Percentiles rank a stretch among this genome's conserved stretches.
phyloP scores from a whole-genome alignment of 2,797 vertebrate genomes.

The Argentina silus region DNA sequence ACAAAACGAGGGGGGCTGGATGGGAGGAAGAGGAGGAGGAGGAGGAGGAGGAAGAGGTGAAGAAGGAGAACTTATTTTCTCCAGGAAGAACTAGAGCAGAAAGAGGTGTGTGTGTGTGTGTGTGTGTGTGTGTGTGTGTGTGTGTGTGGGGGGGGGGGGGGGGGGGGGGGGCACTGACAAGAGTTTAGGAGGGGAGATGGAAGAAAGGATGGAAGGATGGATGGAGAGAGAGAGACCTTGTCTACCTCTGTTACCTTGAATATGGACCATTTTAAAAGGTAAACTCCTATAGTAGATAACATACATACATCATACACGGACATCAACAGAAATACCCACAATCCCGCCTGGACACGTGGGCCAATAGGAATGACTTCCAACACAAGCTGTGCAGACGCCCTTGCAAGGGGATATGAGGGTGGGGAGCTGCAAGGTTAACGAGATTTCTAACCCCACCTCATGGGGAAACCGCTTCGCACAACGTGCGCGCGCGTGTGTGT shows the following conservation, averaged over 20 bases:
- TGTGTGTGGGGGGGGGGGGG: too few relatives aligned
- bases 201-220: not conserved
- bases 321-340: not conserved
- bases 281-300: too few relatives aligned
- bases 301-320: too few relatives aligned
- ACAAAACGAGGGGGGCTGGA: fast-evolving
- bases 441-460: constrained; percentile 34
- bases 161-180: not conserved
- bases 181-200: not conserved
- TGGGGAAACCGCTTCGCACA: too few relatives aligned
- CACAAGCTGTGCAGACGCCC: too few relatives aligned
- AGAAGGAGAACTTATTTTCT: not conserved
- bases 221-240: not conserved
- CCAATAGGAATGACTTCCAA: constrained; percentile 14
- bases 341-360: too few relatives aligned
- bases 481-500: constrained; percentile 17
- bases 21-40: not conserved
- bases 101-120: too few relatives aligned
- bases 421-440: constrained; percentile 37
- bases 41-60: not conserved
- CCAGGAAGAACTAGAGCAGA: not conserved
- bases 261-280: too few relatives aligned
- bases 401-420: not conserved
- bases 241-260: too few relatives aligned
- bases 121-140: too few relatives aligned